Conservation (phyloP, 64 coral and sea anemone species). For the Montipora capricornis region DNA sequence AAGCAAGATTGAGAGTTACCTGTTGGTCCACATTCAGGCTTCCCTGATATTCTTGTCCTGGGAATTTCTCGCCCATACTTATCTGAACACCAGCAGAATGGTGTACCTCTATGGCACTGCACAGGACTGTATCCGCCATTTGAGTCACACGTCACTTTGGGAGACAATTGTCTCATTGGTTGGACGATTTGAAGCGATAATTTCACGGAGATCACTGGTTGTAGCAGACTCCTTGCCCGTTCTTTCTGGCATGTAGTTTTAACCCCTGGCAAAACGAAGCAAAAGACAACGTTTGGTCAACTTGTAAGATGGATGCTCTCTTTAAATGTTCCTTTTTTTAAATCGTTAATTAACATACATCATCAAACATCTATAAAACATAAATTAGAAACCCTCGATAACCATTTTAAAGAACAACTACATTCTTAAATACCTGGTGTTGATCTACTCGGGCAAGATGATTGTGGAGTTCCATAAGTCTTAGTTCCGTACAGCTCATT, state of each 20-base stretch:
- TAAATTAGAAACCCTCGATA: too few relatives aligned
- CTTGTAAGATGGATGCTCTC: too few relatives aligned
- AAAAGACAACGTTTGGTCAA: not conserved
- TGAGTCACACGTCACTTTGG: not conserved
- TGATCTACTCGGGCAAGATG: conserved; percentile 34
- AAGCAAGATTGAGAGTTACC: not conserved
- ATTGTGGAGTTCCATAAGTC: conserved; percentile 48
- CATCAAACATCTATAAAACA: too few relatives aligned
- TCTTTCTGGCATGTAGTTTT: conserved; percentile 41
- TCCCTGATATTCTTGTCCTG: conserved; percentile 49
- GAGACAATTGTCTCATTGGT: conserved; percentile 2
- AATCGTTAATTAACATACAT: too few relatives aligned
- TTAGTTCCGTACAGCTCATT: conserved; percentile 73
- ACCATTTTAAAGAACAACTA: not conserved
- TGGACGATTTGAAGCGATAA: not conserved
- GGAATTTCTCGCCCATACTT: conserved; percentile 64
- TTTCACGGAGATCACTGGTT: conserved; percentile 36
- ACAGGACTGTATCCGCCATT: conserved; percentile 53
- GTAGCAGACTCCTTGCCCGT: not conserved
- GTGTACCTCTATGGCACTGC: conserved; percentile 35
- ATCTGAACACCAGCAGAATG: conserved; percentile 74
- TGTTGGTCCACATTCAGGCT: conserved; percentile 44
- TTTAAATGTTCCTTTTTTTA: too few relatives aligned
- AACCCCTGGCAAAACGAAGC: not conserved
- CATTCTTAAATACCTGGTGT: conserved; percentile 48